Evolutionary conservation across 2,113 vertebrate species (phyloP).

Genomic region (Entomyzon cyanotis): DNA sequence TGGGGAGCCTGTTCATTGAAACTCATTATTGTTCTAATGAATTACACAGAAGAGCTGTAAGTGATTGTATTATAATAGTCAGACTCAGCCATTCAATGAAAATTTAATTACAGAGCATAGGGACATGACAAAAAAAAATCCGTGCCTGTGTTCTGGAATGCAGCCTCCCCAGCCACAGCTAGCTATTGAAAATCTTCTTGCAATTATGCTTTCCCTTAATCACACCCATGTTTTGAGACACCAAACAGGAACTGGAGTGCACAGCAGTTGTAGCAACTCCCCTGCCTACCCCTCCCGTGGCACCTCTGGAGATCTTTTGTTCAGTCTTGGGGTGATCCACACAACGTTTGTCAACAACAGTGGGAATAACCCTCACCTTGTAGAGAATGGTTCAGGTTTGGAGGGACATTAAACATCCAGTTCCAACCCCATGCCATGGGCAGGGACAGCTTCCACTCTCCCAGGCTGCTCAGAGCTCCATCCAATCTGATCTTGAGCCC

Average conservation of each 20-base stretch:
- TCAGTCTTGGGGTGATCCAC: not conserved
- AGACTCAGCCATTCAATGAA: constrained; percentile 56
- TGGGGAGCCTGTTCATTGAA: constrained; percentile 45
- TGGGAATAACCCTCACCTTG: not conserved
- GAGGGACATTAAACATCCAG: not conserved
- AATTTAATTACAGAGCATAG: constrained; percentile 57
- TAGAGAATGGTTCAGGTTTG: not conserved
- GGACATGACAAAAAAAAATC: not conserved
- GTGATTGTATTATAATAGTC: constrained; percentile 59
- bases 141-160: constrained; percentile 21
- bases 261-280: not conserved
- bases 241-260: accelerated
- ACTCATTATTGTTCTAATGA: constrained; percentile 68
- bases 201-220: not conserved
- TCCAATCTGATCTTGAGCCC: too few species aligned
- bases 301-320: not conserved
- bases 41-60: constrained; percentile 37
- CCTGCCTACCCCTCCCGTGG: not conserved
- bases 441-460: not conserved
- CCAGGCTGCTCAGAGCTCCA: not conserved
- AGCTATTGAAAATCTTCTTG: not conserved
- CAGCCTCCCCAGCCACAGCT: not conserved
- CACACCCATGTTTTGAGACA: not conserved
- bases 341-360: not conserved
- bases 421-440: not conserved